phyloP scores from a whole-genome alignment of 2,797 vertebrate species.

The Acestrorhynchus altus region DNA sequence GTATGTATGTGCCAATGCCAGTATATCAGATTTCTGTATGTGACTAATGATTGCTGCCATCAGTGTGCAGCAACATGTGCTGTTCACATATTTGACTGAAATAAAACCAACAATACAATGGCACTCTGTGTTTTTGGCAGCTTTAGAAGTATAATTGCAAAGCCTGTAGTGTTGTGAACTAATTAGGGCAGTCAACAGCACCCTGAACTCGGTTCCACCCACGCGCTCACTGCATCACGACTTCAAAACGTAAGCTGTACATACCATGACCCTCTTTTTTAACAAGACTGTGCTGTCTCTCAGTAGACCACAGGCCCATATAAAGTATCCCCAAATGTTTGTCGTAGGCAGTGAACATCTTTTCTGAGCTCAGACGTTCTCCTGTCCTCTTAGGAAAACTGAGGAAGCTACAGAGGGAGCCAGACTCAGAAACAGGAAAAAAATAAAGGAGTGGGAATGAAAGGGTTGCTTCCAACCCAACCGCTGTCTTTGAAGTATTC shows the following conservation, averaged over 20 bases:
- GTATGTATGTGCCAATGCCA: too few species aligned
- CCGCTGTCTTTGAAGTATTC: conserved; percentile 49
- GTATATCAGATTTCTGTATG: too few species aligned
- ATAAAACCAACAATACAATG: background rate
- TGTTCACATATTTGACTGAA: conserved; percentile 1
- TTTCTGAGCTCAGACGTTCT: conserved; percentile 52
- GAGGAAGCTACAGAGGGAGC: conserved; percentile 22
- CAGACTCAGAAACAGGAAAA: conserved; percentile 7
- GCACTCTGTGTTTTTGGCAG: background rate
- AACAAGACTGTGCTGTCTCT: conserved; percentile 57
- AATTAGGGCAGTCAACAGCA: conserved; percentile 49
- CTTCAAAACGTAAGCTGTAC: conserved; percentile 42
- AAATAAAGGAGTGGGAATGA: conserved; percentile 31
- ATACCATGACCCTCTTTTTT: conserved; percentile 55
- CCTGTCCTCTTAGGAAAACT: conserved; percentile 25
- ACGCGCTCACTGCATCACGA: conserved; percentile 22
- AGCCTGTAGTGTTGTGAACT: conserved; percentile 13
- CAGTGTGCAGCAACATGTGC: too few species aligned
- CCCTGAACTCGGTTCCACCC: conserved; percentile 8
- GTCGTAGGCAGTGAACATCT: conserved; percentile 54
- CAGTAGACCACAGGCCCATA: conserved; percentile 48
- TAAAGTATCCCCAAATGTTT: conserved; percentile 57
- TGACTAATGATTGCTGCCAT: too few species aligned
- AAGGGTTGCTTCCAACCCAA: conserved; percentile 42
- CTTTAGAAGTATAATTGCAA: background rate